A percentile compares a stretch with the other conserved stretches of the same genome.
phyloP scores from a whole-genome alignment of 2,888 invertebrate species.

The Cephus spinipes region DNA sequence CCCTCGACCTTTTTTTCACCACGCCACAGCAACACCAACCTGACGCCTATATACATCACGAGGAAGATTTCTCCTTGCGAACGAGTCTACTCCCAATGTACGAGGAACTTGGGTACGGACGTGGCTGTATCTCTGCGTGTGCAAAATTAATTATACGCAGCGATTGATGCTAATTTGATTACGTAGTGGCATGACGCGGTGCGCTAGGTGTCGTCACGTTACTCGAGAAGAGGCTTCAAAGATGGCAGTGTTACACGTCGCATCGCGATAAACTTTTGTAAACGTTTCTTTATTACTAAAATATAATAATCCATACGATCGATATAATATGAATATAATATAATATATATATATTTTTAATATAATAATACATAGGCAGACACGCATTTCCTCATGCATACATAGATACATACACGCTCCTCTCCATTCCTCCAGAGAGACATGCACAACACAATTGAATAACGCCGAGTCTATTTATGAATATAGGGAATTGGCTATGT shows the following conservation, averaged over 20 bases:
- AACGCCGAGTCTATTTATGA: not conserved
- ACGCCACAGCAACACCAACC: not conserved
- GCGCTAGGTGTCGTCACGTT: not conserved
- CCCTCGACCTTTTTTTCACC: too few species aligned
- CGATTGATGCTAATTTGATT: not conserved
- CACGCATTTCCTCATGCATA: not conserved
- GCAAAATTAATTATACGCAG: not conserved
- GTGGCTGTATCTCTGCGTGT: not conserved
- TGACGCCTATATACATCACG: not conserved
- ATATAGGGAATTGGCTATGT: conserved; percentile 32
- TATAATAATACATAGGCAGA: not conserved
- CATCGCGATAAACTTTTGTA: conserved; percentile 10
- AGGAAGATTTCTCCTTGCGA: not conserved
- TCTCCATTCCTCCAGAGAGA: conserved; percentile 2
- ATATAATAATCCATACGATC: conserved; percentile 27
- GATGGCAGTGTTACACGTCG: not conserved
- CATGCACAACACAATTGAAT: not conserved
- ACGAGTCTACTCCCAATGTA: not conserved
- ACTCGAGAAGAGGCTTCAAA: not conserved
- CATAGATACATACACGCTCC: conserved; percentile 13
- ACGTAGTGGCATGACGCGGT: not conserved
- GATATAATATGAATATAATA: conserved; percentile 23
- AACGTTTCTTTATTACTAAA: conserved; percentile 33
- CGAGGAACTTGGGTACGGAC: not conserved
- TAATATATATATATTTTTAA: conserved; percentile 17